Conservation (phyloP, 2,888 invertebrate species). For the Lithophane leautieri region DNA sequence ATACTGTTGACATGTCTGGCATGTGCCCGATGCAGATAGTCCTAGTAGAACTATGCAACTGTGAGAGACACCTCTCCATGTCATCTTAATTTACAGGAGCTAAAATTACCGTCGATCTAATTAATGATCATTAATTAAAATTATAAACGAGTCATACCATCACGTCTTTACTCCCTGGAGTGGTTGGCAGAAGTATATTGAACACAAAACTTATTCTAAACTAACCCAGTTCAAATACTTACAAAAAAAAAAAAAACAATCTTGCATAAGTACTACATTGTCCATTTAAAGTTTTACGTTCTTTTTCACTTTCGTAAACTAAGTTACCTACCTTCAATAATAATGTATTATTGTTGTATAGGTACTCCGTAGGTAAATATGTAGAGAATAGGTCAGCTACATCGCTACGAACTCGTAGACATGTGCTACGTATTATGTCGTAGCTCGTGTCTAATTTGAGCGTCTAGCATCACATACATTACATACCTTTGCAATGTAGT, state of each 20-base stretch:
- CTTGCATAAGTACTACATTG: neutral
- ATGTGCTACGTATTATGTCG: neutral
- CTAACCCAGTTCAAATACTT: no score
- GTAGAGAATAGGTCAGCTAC: neutral
- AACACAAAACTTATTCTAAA: neutral
- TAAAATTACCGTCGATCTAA: neutral
- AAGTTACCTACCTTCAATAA: neutral
- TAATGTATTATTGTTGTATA: no score
- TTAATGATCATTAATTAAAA: neutral
- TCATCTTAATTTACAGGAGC: neutral
- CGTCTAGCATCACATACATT: neutral
- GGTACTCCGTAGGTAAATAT: neutral
- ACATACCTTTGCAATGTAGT: neutral
- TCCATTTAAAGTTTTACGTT: no score
- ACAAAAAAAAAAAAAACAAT: neutral
- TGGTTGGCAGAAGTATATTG: neutral
- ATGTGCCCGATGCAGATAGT: slow-evolving; percentile 9
- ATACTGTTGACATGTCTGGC: slow-evolving; percentile 72
- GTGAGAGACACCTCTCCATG: neutral
- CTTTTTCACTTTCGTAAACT: neutral
- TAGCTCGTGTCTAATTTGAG: neutral
- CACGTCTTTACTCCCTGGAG: neutral
- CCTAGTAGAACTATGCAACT: neutral
- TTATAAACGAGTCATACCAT: neutral
- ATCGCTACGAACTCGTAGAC: slow-evolving; percentile 16